Evolutionary conservation across 2,888 invertebrate genomes (phyloP).

Genomic region (Sturmia bella): DNA sequence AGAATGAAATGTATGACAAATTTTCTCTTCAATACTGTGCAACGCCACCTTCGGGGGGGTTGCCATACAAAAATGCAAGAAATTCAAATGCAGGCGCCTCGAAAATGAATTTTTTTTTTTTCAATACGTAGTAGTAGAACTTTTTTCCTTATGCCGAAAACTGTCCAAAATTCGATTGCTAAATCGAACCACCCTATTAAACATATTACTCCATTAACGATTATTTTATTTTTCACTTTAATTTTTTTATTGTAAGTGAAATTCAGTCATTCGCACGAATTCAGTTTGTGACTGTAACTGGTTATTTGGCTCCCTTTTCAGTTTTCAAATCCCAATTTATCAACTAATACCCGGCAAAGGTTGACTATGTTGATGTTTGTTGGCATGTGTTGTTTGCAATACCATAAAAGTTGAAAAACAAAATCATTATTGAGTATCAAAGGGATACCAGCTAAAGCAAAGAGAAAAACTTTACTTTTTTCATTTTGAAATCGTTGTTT

Average conservation of each 20-base stretch:
- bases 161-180: no score
- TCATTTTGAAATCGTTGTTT: slow-evolving; percentile 24
- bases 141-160: no score
- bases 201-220: no score
- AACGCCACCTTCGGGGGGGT: no score
- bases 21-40: no score
- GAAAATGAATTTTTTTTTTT: no score
- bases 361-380: not conserved
- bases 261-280: slow-evolving; percentile 48
- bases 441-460: slow-evolving; percentile 23
- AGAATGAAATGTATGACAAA: no score
- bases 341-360: slow-evolving; percentile 26
- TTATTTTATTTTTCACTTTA: slow-evolving; percentile 11
- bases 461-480: not conserved
- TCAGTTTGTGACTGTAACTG: slow-evolving; percentile 59
- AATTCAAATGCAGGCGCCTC: no score
- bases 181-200: no score
- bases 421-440: slow-evolving; percentile 44
- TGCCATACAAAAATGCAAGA: no score
- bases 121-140: no score
- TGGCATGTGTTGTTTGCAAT: no score
- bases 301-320: slow-evolving; percentile 54
- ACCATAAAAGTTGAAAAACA: not conserved
- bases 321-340: slow-evolving; percentile 38
- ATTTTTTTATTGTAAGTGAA: slow-evolving; percentile 2